Conservation (phyloP, 2,888 invertebrate species). For the Harmothoe impar region DNA sequence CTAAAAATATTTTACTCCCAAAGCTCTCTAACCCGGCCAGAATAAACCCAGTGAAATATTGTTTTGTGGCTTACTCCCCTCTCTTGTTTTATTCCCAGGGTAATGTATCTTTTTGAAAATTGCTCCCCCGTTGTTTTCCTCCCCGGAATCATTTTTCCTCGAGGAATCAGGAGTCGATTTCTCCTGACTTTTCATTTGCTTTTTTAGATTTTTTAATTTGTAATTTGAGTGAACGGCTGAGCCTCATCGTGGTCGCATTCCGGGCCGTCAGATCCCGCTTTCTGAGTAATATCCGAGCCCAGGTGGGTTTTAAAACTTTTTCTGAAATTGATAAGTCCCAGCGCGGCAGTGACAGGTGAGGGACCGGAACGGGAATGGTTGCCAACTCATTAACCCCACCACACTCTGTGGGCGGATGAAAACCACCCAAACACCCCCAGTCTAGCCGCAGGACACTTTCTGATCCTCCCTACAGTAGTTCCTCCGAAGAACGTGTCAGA, state of each 20-base stretch:
- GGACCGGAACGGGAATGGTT: background rate
- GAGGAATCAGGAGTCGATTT: background rate
- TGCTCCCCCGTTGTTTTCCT: background rate
- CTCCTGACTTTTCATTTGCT: background rate
- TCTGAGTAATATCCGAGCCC: background rate
- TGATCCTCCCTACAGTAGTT: too few species aligned
- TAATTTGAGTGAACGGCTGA: background rate
- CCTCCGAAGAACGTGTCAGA: too few species aligned
- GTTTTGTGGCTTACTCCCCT: background rate
- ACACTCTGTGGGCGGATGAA: background rate
- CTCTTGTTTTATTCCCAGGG: background rate
- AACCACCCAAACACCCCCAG: background rate
- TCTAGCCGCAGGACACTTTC: too few species aligned
- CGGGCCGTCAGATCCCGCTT: background rate
- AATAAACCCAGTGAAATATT: constrained; percentile 14
- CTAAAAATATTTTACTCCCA: constrained; percentile 23
- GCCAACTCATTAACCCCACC: background rate
- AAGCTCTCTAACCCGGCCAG: background rate
- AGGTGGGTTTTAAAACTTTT: background rate
- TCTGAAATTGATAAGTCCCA: constrained; percentile 7
- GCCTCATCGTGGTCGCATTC: constrained; percentile 2
- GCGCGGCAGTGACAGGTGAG: background rate
- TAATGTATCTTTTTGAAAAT: background rate
- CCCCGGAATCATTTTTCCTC: background rate
- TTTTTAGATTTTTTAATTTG: background rate